Percentiles rank a stretch among this genome's conserved stretches.
phyloP scores from a whole-genome alignment of 1,140 invertebrate genomes.

The Pectinophora gossypiella region DNA sequence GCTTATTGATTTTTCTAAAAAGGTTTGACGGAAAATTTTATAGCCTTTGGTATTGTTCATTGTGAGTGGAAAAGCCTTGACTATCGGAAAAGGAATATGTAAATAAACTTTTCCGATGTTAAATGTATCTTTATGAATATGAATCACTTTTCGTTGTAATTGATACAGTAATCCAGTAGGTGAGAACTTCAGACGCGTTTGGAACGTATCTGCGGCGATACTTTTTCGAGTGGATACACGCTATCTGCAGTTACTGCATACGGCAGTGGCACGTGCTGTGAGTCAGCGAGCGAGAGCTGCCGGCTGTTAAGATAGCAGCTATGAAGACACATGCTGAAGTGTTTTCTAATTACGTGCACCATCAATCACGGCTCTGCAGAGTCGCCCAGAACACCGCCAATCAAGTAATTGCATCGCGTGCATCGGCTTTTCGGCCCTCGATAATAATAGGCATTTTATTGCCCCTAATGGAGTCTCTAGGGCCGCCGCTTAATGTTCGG shows the following conservation, averaged over 20 bases:
- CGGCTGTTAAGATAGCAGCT: slow-evolving; percentile 66
- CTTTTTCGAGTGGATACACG: not conserved
- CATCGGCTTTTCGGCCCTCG: slow-evolving; percentile 72
- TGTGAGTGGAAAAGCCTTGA: no score
- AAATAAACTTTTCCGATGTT: no score
- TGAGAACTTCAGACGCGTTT: no score
- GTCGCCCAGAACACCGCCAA: slow-evolving; percentile 65
- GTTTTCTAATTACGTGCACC: slow-evolving; percentile 73
- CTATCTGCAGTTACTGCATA: not conserved
- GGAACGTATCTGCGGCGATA: no score
- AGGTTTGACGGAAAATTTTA: no score
- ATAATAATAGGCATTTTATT: slow-evolving; percentile 75
- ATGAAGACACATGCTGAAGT: slow-evolving; percentile 72
- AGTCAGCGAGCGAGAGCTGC: slow-evolving; percentile 66
- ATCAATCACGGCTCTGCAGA: slow-evolving; percentile 61
- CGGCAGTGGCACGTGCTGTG: slow-evolving; percentile 39
- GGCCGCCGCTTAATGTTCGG: slow-evolving; percentile 56
- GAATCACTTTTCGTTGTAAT: no score
- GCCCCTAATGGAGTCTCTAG: slow-evolving; percentile 72
- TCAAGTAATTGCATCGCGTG: slow-evolving; percentile 75
- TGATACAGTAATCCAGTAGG: no score
- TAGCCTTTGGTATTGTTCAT: no score
- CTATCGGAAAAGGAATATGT: no score
- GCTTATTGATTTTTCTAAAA: no score
- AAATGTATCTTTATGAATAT: no score